Evolutionary conservation across 2,888 invertebrate species (phyloP), one percentile per base, ranked within the genome.

Genomic region (Lycophotia porphyrea): DNA sequence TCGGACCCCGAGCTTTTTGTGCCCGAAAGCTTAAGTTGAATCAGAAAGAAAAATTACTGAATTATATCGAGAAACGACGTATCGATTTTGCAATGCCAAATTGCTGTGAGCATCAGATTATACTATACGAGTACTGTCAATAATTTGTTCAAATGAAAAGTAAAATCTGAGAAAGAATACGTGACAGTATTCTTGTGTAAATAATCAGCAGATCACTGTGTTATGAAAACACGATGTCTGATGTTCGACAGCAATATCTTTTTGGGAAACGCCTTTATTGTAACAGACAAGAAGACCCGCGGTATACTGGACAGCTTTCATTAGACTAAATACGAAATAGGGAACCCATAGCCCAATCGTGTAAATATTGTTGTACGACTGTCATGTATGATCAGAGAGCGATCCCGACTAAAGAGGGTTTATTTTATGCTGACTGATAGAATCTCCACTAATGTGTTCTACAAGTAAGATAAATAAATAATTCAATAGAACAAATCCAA

Each of bases 391-490:
- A 66, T 44, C 31, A 61, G 24, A 44, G 21, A 52, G 39, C 63
- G n/a, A 21, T 61, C 60, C 44, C 13, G 21, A 55, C 21, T 49
- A 36, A 44, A 60, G 13, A 70, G 31, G 13, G 24, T 63, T 75
- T 0, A 24, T 64, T 71, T 61, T 72, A 63, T 64, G 68, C 44
- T 47, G 70, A 74, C 73, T 70, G 71, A 76, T 69, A 73, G 81
- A 80, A 84, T 80, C 86, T 86, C 81, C 36, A 74, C 24, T 71
- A 55, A 58, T 61, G 44, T 68, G 47, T 75, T 77, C 42, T 36
- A 58, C 68, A 60, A 31, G 13, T 67, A 67, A 58, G 5, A 61
- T 66, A 36, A 34, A 58, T 49, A 73, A 5, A 39, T 74, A 61
- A 39, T 60, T 39, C 71, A 69, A 27, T 63, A 34, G 70, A 83